Percentiles rank a stretch among this genome's conserved stretches.
Conservation (phyloP, 2,113 vertebrate species). For the Oryzias javanicus region DNA sequence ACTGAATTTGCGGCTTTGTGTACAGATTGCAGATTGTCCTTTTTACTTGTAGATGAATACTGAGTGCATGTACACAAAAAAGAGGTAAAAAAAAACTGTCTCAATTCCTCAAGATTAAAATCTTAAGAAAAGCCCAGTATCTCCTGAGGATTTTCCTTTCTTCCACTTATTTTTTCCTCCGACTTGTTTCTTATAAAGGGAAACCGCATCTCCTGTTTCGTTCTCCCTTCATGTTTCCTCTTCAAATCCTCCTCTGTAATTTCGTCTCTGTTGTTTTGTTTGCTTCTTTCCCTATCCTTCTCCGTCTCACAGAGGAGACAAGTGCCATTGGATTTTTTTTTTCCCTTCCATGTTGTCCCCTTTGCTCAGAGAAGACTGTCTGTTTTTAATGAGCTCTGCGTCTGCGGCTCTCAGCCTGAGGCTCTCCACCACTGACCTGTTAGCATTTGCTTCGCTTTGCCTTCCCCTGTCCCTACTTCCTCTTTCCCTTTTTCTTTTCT, state of each 20-base stretch:
- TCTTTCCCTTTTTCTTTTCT: slow-evolving; percentile 1
- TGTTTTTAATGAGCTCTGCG: slow-evolving; percentile 74
- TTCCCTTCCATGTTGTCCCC: slow-evolving; percentile 42
- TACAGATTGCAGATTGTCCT: slow-evolving; percentile 3
- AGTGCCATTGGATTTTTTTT: slow-evolving; percentile 52
- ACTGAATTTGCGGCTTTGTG: slow-evolving; percentile 3
- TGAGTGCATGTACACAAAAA: slow-evolving; percentile 12
- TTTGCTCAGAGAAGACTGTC: slow-evolving; percentile 44
- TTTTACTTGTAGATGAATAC: slow-evolving; percentile 5
- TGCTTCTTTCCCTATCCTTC: slow-evolving; percentile 39
- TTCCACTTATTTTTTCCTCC: not conserved
- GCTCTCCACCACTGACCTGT: slow-evolving; percentile 68
- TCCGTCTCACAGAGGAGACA: slow-evolving; percentile 41
- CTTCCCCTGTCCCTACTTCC: slow-evolving; percentile 22
- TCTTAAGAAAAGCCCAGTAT: slow-evolving; percentile 11
- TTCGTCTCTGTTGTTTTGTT: slow-evolving; percentile 26
- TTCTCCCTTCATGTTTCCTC: slow-evolving; percentile 22
- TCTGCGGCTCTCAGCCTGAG: slow-evolving; percentile 61
- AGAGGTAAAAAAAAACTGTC: slow-evolving; percentile 4
- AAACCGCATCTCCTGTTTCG: slow-evolving; percentile 26
- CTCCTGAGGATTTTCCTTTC: slow-evolving; percentile 1
- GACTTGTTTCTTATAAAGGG: slow-evolving; percentile 12
- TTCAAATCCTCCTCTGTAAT: slow-evolving; percentile 42
- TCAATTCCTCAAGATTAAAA: slow-evolving; percentile 25
- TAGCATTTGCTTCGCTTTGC: slow-evolving; percentile 65